Percentiles rank a stretch among this genome's conserved stretches.
Conservation (phyloP, 2,797 vertebrate species). For the Macrochelys suwanniensis region DNA sequence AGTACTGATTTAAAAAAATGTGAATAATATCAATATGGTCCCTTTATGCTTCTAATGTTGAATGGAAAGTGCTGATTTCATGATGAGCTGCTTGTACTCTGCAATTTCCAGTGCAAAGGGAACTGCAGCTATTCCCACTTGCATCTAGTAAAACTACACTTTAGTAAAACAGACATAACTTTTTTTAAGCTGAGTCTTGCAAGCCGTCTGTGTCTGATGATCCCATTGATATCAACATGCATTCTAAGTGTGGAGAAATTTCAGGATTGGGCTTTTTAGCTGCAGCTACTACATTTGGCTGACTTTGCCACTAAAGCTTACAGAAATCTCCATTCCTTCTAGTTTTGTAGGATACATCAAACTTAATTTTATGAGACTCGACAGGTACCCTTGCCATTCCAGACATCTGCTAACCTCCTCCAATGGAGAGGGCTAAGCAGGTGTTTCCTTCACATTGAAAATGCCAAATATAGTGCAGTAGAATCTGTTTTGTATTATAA, state of each 20-base stretch:
- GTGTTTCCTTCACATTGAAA: background rate
- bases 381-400: fast-evolving
- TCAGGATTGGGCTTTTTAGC: fast-evolving
- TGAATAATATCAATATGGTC: background rate
- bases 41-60: conserved; percentile 22
- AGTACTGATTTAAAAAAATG: background rate
- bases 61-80: conserved; percentile 12
- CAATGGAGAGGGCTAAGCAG: background rate
- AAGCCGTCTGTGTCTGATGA: fast-evolving
- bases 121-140: fast-evolving
- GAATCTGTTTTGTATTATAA: background rate
- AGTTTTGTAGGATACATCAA: fast-evolving
- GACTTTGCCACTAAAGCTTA: fast-evolving
- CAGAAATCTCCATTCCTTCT: fast-evolving
- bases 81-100: conserved; percentile 6
- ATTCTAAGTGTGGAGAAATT: fast-evolving
- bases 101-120: background rate
- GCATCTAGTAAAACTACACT: fast-evolving
- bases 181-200: background rate
- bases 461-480: background rate
- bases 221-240: background rate
- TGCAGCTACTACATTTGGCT: fast-evolving
- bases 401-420: fast-evolving
- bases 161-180: fast-evolving
- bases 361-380: fast-evolving